Conservation (phyloP, 2,888 invertebrate species). For the Galerucella nymphaeae region DNA sequence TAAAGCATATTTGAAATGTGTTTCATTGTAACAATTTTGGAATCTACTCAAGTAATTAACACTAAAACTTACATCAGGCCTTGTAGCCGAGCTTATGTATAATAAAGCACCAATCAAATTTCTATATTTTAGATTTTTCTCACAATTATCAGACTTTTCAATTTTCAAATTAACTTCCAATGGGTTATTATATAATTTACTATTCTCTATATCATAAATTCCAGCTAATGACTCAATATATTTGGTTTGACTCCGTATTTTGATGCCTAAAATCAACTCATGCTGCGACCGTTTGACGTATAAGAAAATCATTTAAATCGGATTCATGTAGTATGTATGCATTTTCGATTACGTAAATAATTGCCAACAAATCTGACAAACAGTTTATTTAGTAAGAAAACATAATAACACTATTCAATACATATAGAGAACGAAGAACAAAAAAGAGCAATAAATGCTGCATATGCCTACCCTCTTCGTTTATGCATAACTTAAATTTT, state of each 20-base stretch:
- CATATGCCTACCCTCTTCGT: too few relatives aligned
- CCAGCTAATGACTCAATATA: slow-evolving; percentile 33
- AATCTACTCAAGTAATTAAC: slow-evolving; percentile 27
- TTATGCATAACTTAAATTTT: too few relatives aligned
- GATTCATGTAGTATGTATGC: too few relatives aligned
- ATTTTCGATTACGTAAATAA: too few relatives aligned
- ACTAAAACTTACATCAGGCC: slow-evolving; percentile 36
- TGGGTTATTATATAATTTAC: slow-evolving; percentile 33
- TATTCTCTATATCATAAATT: slow-evolving; percentile 29
- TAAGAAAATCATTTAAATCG: too few relatives aligned
- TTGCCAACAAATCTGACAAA: too few relatives aligned
- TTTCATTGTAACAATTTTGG: slow-evolving; percentile 14
- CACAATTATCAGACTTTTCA: slow-evolving; percentile 2
- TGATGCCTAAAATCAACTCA: slow-evolving; percentile 28
- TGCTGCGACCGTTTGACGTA: too few relatives aligned
- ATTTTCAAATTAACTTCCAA: slow-evolving; percentile 36
- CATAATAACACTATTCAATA: too few relatives aligned
- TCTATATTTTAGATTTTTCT: slow-evolving; percentile 26
- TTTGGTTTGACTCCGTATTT: slow-evolving; percentile 27
- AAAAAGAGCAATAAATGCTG: too few relatives aligned
- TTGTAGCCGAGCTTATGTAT: slow-evolving; percentile 34
- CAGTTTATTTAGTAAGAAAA: too few relatives aligned
- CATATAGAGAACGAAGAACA: too few relatives aligned
- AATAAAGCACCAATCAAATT: slow-evolving; percentile 35
- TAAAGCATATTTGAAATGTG: slow-evolving; percentile 19